These are phyloP conservation scores for Pseudochromis fuscus DNA, from an alignment of 2,797 vertebrate species.

Conservation along the genomic window DNA sequence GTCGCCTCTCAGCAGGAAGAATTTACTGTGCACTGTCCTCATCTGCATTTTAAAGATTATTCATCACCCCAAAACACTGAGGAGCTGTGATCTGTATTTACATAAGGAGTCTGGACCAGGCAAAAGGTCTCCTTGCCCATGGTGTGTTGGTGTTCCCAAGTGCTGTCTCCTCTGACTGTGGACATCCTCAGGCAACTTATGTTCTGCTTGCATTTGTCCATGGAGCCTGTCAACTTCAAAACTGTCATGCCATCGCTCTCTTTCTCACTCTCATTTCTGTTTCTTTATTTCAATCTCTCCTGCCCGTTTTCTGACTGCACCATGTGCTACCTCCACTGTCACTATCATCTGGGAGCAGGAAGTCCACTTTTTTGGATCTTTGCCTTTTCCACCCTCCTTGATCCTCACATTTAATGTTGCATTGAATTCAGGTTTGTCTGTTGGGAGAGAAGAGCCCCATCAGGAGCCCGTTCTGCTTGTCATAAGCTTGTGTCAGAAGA, in stretches of 20 bases:
- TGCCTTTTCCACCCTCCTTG: background rate
- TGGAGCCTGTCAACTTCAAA: conserved; percentile 62
- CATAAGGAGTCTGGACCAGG: conserved; percentile 67
- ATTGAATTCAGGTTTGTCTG: background rate
- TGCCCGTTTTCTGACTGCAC: conserved; percentile 26
- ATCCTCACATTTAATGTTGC: conserved; percentile 28
- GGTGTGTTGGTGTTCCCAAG: conserved; percentile 59
- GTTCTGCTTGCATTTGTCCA: conserved; percentile 56
- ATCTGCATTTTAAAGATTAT: conserved; percentile 50
- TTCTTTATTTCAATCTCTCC: conserved; percentile 15
- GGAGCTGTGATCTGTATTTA: conserved; percentile 70
- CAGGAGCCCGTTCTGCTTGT: conserved; percentile 22
- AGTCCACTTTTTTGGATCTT: conserved; percentile 21
- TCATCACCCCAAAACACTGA: conserved; percentile 42
- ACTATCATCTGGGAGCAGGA: conserved; percentile 12
- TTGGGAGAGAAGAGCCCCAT: background rate
- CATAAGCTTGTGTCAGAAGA: conserved; percentile 30
- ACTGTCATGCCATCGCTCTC: conserved; percentile 46
- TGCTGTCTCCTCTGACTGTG: conserved; percentile 60
- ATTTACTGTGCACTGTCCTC: conserved; percentile 11
- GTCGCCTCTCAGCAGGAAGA: background rate
- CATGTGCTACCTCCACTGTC: background rate
- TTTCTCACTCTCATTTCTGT: conserved; percentile 20
- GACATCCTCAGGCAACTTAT: conserved; percentile 60
- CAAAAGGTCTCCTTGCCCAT: conserved; percentile 73